Evolutionary conservation across 2,888 invertebrate species (phyloP).

Genomic region (Artemia sinica): DNA sequence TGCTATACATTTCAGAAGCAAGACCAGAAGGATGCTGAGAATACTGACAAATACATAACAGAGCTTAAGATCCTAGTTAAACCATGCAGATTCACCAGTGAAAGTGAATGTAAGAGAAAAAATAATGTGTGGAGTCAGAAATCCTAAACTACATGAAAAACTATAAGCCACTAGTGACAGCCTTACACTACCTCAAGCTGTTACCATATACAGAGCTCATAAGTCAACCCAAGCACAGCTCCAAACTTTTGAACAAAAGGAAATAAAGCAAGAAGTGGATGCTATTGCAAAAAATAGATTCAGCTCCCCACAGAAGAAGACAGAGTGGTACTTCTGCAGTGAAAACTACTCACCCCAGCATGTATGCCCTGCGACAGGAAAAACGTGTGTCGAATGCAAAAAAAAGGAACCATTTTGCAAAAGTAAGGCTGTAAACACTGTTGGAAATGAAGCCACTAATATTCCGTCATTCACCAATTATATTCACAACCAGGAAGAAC

Average conservation of each 20-base stretch:
- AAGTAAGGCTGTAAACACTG: constrained; percentile 13
- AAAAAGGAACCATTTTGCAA: neutral
- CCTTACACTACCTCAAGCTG: neutral
- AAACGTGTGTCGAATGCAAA: constrained; percentile 1
- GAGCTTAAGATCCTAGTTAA: no score
- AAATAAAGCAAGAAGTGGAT: constrained; percentile 1
- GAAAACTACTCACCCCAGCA: neutral
- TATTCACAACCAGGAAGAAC: no score
- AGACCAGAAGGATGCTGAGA: no score
- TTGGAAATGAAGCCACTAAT: constrained; percentile 11
- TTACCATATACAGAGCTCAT: neutral
- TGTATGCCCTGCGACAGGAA: neutral
- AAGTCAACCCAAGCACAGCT: constrained; percentile 10
- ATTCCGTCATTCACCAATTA: neutral
- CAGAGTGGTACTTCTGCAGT: constrained; percentile 5
- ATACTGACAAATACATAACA: no score
- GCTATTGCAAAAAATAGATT: constrained; percentile 8
- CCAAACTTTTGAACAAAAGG: constrained; percentile 8
- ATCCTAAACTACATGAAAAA: no score
- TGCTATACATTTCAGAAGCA: no score
- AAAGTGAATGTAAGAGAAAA: no score
- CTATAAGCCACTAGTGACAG: constrained; percentile 19
- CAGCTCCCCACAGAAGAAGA: constrained; percentile 7
- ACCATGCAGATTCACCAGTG: no score
- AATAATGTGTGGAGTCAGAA: no score